A percentile compares a stretch with the other conserved stretches of the same genome.
These are phyloP conservation scores for Stictocephala bisonia DNA, from an alignment of 2,888 invertebrate genomes.

Conservation along the genomic window DNA sequence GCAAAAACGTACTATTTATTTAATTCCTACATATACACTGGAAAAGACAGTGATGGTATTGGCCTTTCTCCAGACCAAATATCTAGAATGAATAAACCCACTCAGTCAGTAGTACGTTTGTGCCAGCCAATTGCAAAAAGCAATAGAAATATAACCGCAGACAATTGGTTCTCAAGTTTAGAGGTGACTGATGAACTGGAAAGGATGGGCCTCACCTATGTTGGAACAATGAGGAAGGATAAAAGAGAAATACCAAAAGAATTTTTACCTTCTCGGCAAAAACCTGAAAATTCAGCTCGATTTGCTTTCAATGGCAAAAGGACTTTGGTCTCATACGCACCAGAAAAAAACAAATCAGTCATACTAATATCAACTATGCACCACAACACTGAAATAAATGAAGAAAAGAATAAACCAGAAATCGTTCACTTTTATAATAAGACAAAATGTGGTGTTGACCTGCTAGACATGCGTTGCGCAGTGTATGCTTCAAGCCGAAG, in stretches of 20 bases:
- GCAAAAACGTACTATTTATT: conserved; percentile 55
- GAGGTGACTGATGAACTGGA: conserved; percentile 53
- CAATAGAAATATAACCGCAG: conserved; percentile 59
- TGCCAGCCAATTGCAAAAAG: conserved; percentile 56
- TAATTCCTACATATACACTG: conserved; percentile 58
- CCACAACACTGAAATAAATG: too few species aligned
- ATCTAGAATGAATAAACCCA: conserved; percentile 57
- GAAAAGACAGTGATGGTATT: conserved; percentile 58
- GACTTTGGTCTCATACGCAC: conserved; percentile 42
- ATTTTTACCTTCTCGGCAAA: conserved; percentile 25
- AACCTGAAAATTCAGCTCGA: neutral
- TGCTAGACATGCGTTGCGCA: too few species aligned
- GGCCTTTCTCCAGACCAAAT: conserved; percentile 54
- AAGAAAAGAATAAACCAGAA: too few species aligned
- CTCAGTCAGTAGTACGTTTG: conserved; percentile 58
- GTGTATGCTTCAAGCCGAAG: too few species aligned
- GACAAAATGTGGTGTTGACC: too few species aligned
- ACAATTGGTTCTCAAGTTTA: conserved; percentile 61
- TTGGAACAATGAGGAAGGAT: conserved; percentile 37
- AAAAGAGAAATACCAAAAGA: conserved; percentile 44
- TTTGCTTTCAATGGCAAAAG: conserved; percentile 42
- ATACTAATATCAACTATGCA: too few species aligned
- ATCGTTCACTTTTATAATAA: too few species aligned
- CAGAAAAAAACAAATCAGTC: conserved; percentile 45
- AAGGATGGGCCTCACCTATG: conserved; percentile 29